Conservation (phyloP, 2,113 vertebrate genomes). For the Aleadryas rufinucha region DNA sequence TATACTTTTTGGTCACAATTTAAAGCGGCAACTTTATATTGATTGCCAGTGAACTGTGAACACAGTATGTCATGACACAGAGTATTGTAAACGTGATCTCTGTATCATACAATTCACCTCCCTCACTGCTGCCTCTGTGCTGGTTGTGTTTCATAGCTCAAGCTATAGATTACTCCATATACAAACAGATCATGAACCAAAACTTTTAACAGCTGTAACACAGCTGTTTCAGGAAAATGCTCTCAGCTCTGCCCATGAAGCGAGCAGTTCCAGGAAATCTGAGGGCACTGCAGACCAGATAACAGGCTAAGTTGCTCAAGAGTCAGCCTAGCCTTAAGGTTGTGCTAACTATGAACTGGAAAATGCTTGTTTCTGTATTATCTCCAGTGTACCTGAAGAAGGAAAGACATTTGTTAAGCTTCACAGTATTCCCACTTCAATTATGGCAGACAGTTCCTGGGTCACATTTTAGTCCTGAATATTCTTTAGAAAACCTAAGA, state of each 20-base stretch:
- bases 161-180: neutral
- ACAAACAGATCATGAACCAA: neutral
- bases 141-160: neutral
- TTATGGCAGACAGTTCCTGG: neutral
- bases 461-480: neutral
- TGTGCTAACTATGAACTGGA: neutral
- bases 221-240: neutral
- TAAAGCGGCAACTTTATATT: neutral
- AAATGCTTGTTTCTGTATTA: neutral
- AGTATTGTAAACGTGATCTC: neutral
- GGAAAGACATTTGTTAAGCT: neutral
- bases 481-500: neutral
- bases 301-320: neutral
- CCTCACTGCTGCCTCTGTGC: neutral
- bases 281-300: neutral
- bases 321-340: neutral
- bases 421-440: neutral
- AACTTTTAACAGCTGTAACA: neutral
- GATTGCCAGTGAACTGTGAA: neutral
- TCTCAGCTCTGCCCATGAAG: neutral
- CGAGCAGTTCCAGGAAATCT: neutral
- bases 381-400: neutral
- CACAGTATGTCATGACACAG: neutral
- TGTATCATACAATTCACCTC: accelerated
- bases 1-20: neutral